These are phyloP conservation scores for Tetramorium parvispinum DNA, from an alignment of 1,140 invertebrate species.

Conservation along the genomic window DNA sequence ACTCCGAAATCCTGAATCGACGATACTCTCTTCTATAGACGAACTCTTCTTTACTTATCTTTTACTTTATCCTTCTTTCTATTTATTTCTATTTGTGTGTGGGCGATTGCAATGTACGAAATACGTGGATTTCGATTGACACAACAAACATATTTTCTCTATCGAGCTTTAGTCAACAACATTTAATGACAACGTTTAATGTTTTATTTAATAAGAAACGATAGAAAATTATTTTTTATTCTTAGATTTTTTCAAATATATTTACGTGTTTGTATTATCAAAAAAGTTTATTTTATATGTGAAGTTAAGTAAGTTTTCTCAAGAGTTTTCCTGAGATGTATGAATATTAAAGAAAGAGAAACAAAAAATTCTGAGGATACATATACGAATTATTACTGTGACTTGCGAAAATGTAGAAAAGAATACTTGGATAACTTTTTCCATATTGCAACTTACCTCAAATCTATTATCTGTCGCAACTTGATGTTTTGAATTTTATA, in stretches of 20 bases:
- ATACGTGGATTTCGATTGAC: background rate
- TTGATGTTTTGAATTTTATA: background rate
- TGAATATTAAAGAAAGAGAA: background rate
- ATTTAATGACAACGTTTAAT: background rate
- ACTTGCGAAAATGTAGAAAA: background rate
- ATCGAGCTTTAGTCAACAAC: background rate
- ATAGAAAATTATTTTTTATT: background rate
- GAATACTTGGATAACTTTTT: background rate
- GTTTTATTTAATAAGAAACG: background rate
- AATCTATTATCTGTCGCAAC: background rate
- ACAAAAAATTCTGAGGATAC: background rate
- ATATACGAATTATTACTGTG: background rate
- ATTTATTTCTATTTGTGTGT: background rate
- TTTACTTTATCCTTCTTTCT: background rate
- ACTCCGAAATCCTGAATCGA: background rate
- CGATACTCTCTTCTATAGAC: background rate
- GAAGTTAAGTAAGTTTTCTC: background rate
- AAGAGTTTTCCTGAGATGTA: background rate
- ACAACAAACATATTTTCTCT: conserved; percentile 2
- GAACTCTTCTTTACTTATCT: background rate
- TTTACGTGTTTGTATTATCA: background rate
- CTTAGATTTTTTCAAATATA: background rate
- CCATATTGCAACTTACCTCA: background rate
- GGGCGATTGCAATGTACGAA: background rate
- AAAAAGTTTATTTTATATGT: background rate